phyloP scores from a whole-genome alignment of 2,888 invertebrate species.

The Arge pagana region DNA sequence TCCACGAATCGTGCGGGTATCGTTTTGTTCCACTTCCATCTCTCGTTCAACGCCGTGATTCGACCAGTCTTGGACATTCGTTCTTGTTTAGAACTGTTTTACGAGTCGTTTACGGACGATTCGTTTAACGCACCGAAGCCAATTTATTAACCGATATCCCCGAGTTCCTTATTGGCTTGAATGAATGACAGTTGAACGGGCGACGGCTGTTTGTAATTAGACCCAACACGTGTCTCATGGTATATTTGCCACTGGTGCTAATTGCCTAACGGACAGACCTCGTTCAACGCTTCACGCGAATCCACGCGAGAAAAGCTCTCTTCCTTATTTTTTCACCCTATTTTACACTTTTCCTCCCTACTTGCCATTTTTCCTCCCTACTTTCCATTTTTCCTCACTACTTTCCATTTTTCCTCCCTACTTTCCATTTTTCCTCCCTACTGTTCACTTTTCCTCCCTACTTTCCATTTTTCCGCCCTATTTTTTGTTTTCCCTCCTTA shows the following conservation, averaged over 20 bases:
- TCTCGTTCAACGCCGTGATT: background rate
- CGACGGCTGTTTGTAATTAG: conserved; percentile 3
- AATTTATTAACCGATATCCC: too few species aligned
- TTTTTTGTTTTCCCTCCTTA: too few species aligned
- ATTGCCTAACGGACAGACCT: conserved; percentile 11
- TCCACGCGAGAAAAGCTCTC: too few species aligned
- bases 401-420: too few species aligned
- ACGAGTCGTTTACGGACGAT: background rate
- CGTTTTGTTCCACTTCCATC: background rate
- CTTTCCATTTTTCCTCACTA: too few species aligned
- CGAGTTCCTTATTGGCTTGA: background rate
- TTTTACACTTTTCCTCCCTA: too few species aligned
- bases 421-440: too few species aligned
- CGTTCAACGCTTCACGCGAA: conserved; percentile 17
- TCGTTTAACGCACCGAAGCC: background rate
- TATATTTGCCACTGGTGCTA: conserved; percentile 9
- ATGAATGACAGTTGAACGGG: background rate
- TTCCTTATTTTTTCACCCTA: too few species aligned
- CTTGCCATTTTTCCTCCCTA: too few species aligned
- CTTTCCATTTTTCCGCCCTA: too few species aligned
- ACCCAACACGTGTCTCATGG: conserved; percentile 9
- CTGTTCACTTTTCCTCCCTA: too few species aligned
- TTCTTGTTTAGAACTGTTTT: background rate
- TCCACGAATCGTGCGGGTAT: background rate
- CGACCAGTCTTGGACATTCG: background rate